Evolutionary conservation across 2,113 vertebrate genomes (phyloP).

Genomic region (Pongo pygmaeus): DNA sequence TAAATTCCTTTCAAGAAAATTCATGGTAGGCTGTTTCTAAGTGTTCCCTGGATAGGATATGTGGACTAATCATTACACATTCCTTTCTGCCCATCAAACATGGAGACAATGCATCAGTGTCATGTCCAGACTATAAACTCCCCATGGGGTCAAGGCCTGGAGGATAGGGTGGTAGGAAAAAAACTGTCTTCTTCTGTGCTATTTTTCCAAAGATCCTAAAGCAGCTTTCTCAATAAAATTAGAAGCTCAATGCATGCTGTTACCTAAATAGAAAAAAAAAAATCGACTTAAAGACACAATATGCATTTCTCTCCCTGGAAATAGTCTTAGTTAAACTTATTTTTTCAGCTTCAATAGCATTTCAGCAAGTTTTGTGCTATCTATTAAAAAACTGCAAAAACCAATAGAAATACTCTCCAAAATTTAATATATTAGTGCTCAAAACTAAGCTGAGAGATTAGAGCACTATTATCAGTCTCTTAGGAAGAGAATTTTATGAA

Average conservation of each 20-base stretch:
- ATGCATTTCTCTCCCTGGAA: neutral
- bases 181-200: neutral
- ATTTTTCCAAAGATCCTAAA: neutral
- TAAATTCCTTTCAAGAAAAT: neutral
- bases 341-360: neutral
- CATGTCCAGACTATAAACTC: neutral
- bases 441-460: neutral
- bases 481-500: neutral
- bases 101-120: neutral
- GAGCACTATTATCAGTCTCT: neutral
- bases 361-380: neutral
- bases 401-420: constrained; percentile 10
- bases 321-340: neutral
- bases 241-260: neutral
- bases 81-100: neutral
- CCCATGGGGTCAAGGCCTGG: neutral
- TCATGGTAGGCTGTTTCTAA: neutral
- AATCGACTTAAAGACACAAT: neutral
- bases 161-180: neutral
- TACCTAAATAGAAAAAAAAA: neutral
- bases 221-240: neutral
- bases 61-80: no score
- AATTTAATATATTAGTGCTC: neutral
- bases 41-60: neutral
- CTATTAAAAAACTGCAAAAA: neutral